Evolutionary conservation across 2,113 vertebrate genomes (phyloP), one percentile per base, ranked within the genome.

Genomic region (Solenodon paradoxus): DNA sequence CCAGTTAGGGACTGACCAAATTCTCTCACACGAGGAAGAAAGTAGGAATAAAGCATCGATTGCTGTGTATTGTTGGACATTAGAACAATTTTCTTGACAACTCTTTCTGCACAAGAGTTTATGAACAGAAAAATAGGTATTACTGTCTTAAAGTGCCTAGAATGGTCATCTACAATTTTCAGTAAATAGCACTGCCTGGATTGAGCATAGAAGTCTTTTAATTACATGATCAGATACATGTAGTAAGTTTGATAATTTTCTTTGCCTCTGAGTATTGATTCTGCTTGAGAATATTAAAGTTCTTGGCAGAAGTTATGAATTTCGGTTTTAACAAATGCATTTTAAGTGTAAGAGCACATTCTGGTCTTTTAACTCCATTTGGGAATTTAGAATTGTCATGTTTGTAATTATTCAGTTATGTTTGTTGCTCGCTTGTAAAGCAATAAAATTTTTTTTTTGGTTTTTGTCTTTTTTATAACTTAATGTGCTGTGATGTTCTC

Each of bases 341-440:
- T 94, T 71, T 82, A 69, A 91, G 68, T 63, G 26, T 45, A 82
- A 35, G 28, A 72, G 40, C 40, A 55, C 19, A 11, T 88, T 91
- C 26, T 92, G 38, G 57, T 83, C 47, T 84, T 68, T 26, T 42
- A 64, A 68, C 68, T 75, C 77, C 16, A 30, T 32, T 32, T 38
- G 86, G 94, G 86, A 90, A 66, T 94, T 78, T 88, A 77, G 68
- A 89, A 82, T 57, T 74, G 66, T 95, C 69, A 28, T 66, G 83
- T 94, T 95, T 92, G 40, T 82, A 74, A 53, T 93, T 74, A 81
- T n/a, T 92, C 40, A 71, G 87, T 81, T 94, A 42, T 97, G 55
- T 95, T 77, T 57, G 30, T 90, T 95, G 72, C 89, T 95, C 82
- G 78, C 95, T 96, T 93, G 61, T 94, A 95, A 96, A 97, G 96